Conservation (phyloP, 2,888 invertebrate genomes). For the Folsomia manolachei region DNA sequence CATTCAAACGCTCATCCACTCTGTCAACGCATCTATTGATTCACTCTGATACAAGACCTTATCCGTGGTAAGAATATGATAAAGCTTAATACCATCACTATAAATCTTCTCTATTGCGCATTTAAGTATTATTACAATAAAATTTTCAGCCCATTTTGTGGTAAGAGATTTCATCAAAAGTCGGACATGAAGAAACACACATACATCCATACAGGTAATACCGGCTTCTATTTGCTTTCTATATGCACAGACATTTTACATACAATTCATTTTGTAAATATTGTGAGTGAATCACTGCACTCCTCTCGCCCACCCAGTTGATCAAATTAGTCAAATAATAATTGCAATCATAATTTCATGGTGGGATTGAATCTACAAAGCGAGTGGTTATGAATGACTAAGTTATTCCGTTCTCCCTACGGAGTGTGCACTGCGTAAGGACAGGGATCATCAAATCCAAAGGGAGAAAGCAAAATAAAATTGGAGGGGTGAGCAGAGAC, state of each 20-base stretch:
- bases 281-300: neutral
- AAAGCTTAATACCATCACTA: too few species aligned
- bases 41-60: slow-evolving; percentile 88
- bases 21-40: slow-evolving; percentile 95
- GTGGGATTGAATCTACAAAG: neutral
- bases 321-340: slow-evolving; percentile 2
- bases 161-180: slow-evolving; percentile 97
- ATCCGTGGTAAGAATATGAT: too few species aligned
- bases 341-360: slow-evolving; percentile 3
- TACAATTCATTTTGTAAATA: neutral
- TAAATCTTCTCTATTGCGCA: too few species aligned
- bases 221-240: neutral
- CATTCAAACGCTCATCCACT: slow-evolving; percentile 88
- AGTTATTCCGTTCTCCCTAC: neutral
- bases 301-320: neutral
- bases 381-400: neutral
- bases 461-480: neutral
- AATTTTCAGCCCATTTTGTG: slow-evolving; percentile 97
- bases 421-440: neutral
- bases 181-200: slow-evolving; percentile 99
- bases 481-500: neutral
- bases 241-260: too few species aligned
- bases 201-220: slow-evolving; percentile 82
- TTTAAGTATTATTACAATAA: too few species aligned
- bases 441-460: neutral